Evolutionary conservation across 92 coral and sea anemone species (phyloP), one percentile per base, ranked within the genome.

Genomic region (Palythoa grandiflora): DNA sequence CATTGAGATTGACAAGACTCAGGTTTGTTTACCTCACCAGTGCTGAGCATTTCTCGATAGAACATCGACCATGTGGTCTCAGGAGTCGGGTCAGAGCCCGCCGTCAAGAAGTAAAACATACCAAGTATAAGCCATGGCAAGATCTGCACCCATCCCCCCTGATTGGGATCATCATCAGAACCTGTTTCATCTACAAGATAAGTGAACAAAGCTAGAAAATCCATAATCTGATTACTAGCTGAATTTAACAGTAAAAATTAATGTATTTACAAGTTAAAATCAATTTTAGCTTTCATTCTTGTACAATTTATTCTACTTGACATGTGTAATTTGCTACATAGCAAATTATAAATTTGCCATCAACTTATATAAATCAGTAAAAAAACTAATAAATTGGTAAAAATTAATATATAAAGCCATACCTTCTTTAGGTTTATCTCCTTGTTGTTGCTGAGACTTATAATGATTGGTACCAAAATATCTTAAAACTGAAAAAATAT

Each of bases 61-160:
- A 97, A 97, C 9, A 94, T 91, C 20, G 93, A 87, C 99, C 99
- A 97, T 75, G 99, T 97, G 9, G 96, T 91, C 78, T 97, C 99
- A n/a, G 99, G 99, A 63, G 96, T 93, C 53, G 97, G 94, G 68
- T 97, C 98, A 11, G 97, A 90, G 70, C 96, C 96, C 60, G 98
- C 94, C 20, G 96, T 93, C 78, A 92, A 87, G 75, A 97, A 81
- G 89, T 95, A 97, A 60, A 97, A 87, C 61, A 91, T 92, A 54
- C 96, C 98, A 51, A 97, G 90, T 75, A 97, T 89, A 52, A 97
- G 79, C 95, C 98, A 91, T 12, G 98, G 98, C 9, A 95, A 87
- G 61, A 93, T 85, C 55, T 94, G 92, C 11, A 89, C 91, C 94
- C 95, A 93, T 50, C 98, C 95, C 21, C 96, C 96, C 63, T 93